These are phyloP conservation scores for Ylistrum balloti DNA, from an alignment of 1,140 invertebrate genomes.

Conservation along the genomic window DNA sequence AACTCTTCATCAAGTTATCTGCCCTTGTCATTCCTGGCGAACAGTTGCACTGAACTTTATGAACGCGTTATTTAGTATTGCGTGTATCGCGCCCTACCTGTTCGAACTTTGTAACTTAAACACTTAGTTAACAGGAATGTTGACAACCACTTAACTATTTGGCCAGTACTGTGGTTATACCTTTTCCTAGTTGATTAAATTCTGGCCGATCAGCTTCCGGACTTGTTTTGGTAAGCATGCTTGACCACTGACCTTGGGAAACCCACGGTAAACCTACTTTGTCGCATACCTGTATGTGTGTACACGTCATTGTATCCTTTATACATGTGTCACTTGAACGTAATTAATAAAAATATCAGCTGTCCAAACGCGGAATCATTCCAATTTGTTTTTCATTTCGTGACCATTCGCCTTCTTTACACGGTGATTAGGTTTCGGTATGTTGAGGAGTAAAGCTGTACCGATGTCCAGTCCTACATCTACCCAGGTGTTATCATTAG, in stretches of 20 bases:
- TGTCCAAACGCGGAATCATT: neutral
- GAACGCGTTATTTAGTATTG: neutral
- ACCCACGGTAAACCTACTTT: neutral
- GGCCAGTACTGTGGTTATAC: neutral
- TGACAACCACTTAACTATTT: neutral
- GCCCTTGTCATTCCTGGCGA: neutral
- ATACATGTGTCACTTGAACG: neutral
- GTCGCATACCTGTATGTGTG: too few relatives aligned
- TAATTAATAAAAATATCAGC: neutral
- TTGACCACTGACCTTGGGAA: slow-evolving; percentile 18
- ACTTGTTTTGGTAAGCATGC: slow-evolving; percentile 5
- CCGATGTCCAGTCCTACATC: neutral
- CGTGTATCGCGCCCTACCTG: neutral
- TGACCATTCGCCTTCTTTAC: neutral
- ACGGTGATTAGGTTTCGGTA: neutral
- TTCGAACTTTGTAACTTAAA: neutral
- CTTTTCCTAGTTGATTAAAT: neutral
- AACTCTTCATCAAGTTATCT: neutral
- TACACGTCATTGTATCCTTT: neutral
- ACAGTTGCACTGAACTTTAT: neutral
- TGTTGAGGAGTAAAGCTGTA: neutral
- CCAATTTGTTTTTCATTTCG: slow-evolving; percentile 21
- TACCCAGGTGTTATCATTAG: neutral
- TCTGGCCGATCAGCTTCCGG: neutral
- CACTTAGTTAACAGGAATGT: neutral